Percentiles rank a stretch among this genome's conserved stretches.
Conservation (phyloP, 2,113 vertebrate species). For the Mola mola region DNA sequence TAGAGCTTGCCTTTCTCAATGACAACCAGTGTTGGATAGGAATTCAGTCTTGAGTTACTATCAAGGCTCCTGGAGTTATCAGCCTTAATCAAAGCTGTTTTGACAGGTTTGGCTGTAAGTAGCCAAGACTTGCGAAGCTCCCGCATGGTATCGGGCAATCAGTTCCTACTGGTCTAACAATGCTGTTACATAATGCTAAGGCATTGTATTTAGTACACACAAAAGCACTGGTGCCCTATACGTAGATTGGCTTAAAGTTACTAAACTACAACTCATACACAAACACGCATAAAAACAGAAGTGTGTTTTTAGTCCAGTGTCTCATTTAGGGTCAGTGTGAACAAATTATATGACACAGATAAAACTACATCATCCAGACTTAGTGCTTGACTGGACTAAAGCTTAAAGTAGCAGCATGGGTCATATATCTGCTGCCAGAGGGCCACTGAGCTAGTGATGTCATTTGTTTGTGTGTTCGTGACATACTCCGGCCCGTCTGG, state of each 20-base stretch:
- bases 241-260: constrained; percentile 2
- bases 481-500: constrained; percentile 58
- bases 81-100: constrained; percentile 64
- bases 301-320: constrained; percentile 4
- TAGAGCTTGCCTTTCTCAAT: constrained; percentile 43
- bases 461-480: constrained; percentile 52
- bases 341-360: constrained; percentile 9
- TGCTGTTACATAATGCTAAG: constrained; percentile 52
- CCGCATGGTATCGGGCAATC: constrained; percentile 31
- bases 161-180: constrained; percentile 57
- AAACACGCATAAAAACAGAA: constrained; percentile 19
- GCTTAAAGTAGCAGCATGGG: constrained; percentile 48
- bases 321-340: constrained; percentile 17
- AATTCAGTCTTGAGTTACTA: constrained; percentile 51
- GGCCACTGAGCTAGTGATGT: constrained; percentile 56
- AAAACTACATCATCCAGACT: constrained; percentile 40
- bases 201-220: constrained; percentile 38
- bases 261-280: not conserved
- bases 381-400: constrained; percentile 27
- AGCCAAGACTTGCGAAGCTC: constrained; percentile 30
- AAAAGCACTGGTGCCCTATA: not conserved
- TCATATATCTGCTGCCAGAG: constrained; percentile 57
- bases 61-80: constrained; percentile 46
- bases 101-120: constrained; percentile 64
- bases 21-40: constrained; percentile 36